A percentile compares a stretch with the other conserved stretches of the same genome.
These are phyloP conservation scores for Drusus annulatus DNA, from an alignment of 1,140 invertebrate genomes.

Conservation along the genomic window DNA sequence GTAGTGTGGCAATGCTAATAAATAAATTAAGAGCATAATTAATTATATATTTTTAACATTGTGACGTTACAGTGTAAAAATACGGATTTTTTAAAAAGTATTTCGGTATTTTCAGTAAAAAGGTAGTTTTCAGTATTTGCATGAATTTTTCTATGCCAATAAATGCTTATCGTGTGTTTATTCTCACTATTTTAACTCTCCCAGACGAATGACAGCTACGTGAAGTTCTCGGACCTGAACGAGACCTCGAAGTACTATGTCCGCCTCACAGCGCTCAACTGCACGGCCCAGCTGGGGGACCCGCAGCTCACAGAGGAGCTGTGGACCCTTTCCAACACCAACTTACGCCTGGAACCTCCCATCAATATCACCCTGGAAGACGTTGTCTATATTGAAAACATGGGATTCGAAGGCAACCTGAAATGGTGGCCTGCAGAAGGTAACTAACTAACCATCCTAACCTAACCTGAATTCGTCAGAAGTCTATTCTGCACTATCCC, in stretches of 20 bases:
- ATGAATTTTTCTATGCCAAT: no score
- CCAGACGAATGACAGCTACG: neutral
- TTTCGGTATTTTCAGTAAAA: no score
- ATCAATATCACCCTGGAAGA: slow-evolving; percentile 54
- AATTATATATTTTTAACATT: no score
- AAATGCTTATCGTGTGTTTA: neutral
- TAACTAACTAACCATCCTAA: no score
- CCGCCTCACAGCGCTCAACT: slow-evolving; percentile 5
- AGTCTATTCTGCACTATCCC: no score
- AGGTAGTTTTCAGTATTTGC: no score
- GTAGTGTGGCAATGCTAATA: no score
- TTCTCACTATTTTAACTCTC: neutral
- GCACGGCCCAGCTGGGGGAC: slow-evolving; percentile 22
- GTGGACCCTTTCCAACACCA: slow-evolving; percentile 10
- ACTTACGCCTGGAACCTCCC: slow-evolving; percentile 54
- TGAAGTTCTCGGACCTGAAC: slow-evolving; percentile 2
- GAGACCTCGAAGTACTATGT: slow-evolving; percentile 27
- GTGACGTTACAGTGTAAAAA: no score
- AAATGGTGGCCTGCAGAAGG: slow-evolving; percentile 61
- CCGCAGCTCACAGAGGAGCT: slow-evolving; percentile 2
- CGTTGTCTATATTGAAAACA: neutral
- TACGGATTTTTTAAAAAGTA: no score
- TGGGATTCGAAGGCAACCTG: slow-evolving; percentile 55
- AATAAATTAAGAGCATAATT: no score
- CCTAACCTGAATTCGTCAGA: no score